These are phyloP conservation scores for Hephaestus fuliginosus DNA, from an alignment of 2,797 vertebrate genomes.

Conservation along the genomic window DNA sequence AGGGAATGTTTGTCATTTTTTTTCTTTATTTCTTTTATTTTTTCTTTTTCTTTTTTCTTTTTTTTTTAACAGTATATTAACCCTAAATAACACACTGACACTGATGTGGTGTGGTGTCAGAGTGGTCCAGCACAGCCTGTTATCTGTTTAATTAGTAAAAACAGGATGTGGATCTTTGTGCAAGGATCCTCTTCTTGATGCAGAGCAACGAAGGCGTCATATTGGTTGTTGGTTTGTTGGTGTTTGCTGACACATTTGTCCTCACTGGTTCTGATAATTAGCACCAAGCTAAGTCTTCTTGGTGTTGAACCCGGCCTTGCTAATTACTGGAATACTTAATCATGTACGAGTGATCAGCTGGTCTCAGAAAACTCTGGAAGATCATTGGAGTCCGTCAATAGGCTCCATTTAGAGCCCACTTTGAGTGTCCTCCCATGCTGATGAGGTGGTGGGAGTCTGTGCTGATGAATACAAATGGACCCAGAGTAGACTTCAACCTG, in stretches of 20 bases:
- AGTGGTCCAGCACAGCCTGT: background rate
- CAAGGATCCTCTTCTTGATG: too few relatives aligned
- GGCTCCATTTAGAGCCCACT: slow-evolving; percentile 39
- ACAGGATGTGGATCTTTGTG: background rate
- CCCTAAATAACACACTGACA: too few relatives aligned
- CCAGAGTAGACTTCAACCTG: slow-evolving; percentile 2
- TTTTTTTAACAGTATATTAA: too few relatives aligned
- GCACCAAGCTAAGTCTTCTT: background rate
- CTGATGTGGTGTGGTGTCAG: background rate
- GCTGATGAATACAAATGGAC: slow-evolving; percentile 29
- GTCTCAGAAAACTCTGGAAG: slow-evolving; percentile 15
- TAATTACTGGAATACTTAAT: slow-evolving; percentile 27
- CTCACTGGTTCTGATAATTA: background rate
- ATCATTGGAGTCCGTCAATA: slow-evolving; percentile 44
- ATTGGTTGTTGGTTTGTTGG: background rate
- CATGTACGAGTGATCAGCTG: background rate
- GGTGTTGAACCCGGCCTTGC: background rate
- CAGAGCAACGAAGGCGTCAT: background rate
- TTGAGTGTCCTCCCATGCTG: slow-evolving; percentile 7
- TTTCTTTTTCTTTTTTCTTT: too few relatives aligned
- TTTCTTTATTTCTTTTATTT: too few relatives aligned
- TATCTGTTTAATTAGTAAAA: background rate
- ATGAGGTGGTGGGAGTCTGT: slow-evolving; percentile 7
- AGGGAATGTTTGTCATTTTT: too few relatives aligned
- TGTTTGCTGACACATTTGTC: background rate